Evolutionary conservation across 2,113 vertebrate genomes (phyloP).

Genomic region (Lampris incognitus): DNA sequence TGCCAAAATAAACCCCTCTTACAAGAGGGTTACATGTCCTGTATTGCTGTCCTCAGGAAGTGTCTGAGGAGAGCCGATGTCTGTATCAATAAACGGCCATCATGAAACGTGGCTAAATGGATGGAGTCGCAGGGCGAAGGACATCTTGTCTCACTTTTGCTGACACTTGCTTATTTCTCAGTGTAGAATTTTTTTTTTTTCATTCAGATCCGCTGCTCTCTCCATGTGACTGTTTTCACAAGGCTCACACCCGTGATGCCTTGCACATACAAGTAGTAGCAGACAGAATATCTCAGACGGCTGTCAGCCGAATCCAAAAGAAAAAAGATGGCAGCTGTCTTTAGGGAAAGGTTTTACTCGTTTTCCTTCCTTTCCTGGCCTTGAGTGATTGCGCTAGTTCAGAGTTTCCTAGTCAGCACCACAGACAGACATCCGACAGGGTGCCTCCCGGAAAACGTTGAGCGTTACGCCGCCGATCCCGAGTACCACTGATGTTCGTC

Average conservation of each 20-base stretch:
- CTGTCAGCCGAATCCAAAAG: no score
- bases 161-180: conserved; percentile 35
- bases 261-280: not conserved
- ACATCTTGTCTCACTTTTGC: conserved; percentile 31
- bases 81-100: conserved; percentile 75
- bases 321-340: conserved; percentile 37
- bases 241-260: not conserved
- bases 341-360: conserved; percentile 5
- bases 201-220: conserved; percentile 20
- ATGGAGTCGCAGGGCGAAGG: conserved; percentile 57
- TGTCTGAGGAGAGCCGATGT: conserved; percentile 77
- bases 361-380: conserved; percentile 9
- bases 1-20: conserved; percentile 82
- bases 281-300: no score
- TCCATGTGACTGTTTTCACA: conserved; percentile 4
- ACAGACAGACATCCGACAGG: not conserved
- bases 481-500: conserved; percentile 11
- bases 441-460: no score
- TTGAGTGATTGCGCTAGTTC: no score
- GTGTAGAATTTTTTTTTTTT: conserved; percentile 7
- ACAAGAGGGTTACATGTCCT: conserved; percentile 78
- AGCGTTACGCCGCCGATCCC: not conserved
- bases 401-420: no score
- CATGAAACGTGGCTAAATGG: conserved; percentile 70
- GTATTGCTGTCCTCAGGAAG: conserved; percentile 78